phyloP scores from a whole-genome alignment of 2,113 vertebrate species.

The Tringa solitaria region DNA sequence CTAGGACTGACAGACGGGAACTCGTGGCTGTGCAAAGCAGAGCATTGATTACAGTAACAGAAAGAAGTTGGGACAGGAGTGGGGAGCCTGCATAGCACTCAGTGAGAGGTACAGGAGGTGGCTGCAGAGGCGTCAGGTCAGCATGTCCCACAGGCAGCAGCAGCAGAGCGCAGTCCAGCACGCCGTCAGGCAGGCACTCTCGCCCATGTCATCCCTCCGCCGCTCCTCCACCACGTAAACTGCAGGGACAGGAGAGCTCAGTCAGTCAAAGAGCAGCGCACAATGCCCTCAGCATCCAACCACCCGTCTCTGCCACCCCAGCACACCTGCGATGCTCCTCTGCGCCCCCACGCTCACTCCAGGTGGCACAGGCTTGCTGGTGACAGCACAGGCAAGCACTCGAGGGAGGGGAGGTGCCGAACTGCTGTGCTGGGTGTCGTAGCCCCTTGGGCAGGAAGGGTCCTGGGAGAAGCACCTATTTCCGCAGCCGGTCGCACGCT shows the following conservation, averaged over 20 bases:
- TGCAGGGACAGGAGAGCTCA: constrained; percentile 18
- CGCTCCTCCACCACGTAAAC: constrained; percentile 94
- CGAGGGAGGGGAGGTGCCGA: accelerated
- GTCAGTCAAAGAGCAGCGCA: not conserved
- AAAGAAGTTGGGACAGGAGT: constrained; percentile 47
- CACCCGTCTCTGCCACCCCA: accelerated
- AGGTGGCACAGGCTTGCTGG: accelerated
- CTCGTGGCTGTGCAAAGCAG: constrained; percentile 70
- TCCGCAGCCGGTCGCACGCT: not conserved
- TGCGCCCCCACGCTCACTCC: accelerated
- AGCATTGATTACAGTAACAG: constrained; percentile 71
- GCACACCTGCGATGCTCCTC: accelerated
- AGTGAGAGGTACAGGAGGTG: not conserved
- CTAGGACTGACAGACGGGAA: constrained; percentile 57
- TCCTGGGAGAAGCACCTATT: not conserved
- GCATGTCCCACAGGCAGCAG: constrained; percentile 97
- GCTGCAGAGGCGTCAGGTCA: constrained; percentile 77
- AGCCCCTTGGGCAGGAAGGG: accelerated
- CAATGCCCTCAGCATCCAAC: accelerated
- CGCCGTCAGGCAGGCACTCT: constrained; percentile 89
- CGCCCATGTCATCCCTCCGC: constrained; percentile 82
- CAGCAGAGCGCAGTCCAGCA: constrained; percentile 96
- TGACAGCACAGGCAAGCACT: accelerated
- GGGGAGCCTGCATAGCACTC: constrained; percentile 53
- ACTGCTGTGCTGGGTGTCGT: accelerated